Evolutionary conservation across 2,113 vertebrate genomes (phyloP).

Genomic region (Ictalurus punctatus): DNA sequence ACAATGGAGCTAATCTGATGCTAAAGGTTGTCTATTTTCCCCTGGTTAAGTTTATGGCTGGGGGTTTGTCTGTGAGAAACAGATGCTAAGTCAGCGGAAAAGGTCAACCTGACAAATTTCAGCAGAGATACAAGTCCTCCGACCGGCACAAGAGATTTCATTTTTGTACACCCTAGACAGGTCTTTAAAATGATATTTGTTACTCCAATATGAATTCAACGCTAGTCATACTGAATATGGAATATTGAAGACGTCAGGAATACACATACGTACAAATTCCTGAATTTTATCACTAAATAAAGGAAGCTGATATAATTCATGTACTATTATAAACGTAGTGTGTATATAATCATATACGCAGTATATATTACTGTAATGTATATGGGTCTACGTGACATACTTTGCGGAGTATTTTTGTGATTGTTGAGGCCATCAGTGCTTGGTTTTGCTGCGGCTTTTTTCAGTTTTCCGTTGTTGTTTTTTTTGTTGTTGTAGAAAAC

Average conservation of each 20-base stretch:
- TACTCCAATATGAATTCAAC: not conserved
- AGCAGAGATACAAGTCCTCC: not conserved
- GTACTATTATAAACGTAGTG: not conserved
- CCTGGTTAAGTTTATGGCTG: not conserved
- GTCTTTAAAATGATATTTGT: not conserved
- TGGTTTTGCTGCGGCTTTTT: no score
- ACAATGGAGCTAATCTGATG: conserved; percentile 29
- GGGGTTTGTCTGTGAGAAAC: not conserved
- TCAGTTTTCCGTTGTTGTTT: no score
- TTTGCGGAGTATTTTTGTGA: no score
- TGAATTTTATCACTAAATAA: not conserved
- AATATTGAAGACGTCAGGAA: not conserved
- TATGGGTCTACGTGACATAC: not conserved
- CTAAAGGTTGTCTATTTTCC: not conserved
- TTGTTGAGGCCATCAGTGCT: no score
- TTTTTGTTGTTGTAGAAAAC: no score
- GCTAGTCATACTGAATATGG: not conserved
- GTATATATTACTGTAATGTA: not conserved
- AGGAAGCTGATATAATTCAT: not conserved
- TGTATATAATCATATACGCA: not conserved
- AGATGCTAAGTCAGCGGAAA: not conserved
- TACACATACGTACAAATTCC: not conserved
- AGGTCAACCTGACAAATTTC: not conserved
- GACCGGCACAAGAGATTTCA: not conserved
- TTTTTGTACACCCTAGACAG: not conserved